phyloP scores from a whole-genome alignment of 2,888 invertebrate species.

The Ariolimax columbianus region DNA sequence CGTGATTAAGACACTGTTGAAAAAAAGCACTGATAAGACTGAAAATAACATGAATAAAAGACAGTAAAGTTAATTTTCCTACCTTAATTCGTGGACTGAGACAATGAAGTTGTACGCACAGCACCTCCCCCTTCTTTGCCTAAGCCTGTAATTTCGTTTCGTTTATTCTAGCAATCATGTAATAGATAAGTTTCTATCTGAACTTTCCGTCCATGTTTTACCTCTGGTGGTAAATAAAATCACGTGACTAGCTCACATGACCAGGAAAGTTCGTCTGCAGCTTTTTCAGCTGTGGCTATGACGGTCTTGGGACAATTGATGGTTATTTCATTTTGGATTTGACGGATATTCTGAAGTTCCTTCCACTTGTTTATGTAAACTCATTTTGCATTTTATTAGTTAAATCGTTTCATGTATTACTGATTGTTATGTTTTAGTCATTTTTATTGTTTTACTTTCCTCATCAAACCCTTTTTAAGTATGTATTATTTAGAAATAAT shows the following conservation, averaged over 20 bases:
- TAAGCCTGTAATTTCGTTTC: not conserved
- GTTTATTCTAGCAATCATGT: not conserved
- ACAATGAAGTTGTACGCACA: not conserved
- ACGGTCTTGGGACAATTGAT: too few relatives aligned
- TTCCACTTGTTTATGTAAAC: not conserved
- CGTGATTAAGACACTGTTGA: too few relatives aligned
- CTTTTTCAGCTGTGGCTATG: not conserved
- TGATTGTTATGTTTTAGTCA: too few relatives aligned
- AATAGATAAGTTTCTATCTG: not conserved
- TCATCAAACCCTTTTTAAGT: too few relatives aligned
- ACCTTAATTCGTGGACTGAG: not conserved
- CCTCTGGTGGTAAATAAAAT: not conserved
- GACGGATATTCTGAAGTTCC: not conserved
- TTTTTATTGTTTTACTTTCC: too few relatives aligned
- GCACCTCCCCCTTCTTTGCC: constrained; percentile 5
- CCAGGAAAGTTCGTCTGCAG: not conserved
- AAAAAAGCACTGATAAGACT: not conserved
- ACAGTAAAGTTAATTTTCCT: not conserved
- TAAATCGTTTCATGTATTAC: too few relatives aligned
- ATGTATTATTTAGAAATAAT: too few relatives aligned
- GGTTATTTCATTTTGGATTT: not conserved
- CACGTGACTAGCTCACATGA: constrained; percentile 9
- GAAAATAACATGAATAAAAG: not conserved
- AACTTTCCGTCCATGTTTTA: not conserved
- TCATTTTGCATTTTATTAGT: too few relatives aligned